These are phyloP conservation scores for Coleophora flavipennella DNA, from an alignment of 2,888 invertebrate species.

Conservation along the genomic window DNA sequence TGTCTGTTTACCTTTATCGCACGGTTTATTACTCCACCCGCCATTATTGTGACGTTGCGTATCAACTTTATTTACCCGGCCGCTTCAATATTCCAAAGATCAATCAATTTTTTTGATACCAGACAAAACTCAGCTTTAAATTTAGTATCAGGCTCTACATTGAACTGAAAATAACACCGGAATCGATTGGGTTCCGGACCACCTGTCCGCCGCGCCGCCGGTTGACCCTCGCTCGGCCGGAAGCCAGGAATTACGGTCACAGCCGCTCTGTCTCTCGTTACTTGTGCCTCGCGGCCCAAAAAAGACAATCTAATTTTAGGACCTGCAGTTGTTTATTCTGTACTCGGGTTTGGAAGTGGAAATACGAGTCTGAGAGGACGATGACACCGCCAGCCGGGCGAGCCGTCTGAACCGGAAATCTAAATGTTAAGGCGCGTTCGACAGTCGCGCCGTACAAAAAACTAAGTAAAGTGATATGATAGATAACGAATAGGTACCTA, in stretches of 20 bases:
- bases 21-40: conserved; percentile 43
- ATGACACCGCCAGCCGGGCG: not conserved
- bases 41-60: conserved; percentile 50
- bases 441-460: no score
- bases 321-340: conserved; percentile 5
- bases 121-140: no score
- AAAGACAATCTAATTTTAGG: conserved; percentile 9
- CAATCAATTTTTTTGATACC: no score
- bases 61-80: not conserved
- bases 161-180: conserved; percentile 48
- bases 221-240: conserved; percentile 4
- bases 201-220: conserved; percentile 1
- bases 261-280: conserved; percentile 5
- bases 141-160: not conserved
- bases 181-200: conserved; percentile 41
- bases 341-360: not conserved
- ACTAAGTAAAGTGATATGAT: not conserved
- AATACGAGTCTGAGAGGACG: conserved; percentile 1
- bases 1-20: conserved; percentile 49
- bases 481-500: not conserved
- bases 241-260: conserved; percentile 5
- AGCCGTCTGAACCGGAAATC: not conserved
- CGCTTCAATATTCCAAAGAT: no score
- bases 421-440: not conserved
- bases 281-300: conserved; percentile 4